Evolutionary conservation across 2,797 vertebrate genomes (phyloP).

Genomic region (Graptemys geographica): DNA sequence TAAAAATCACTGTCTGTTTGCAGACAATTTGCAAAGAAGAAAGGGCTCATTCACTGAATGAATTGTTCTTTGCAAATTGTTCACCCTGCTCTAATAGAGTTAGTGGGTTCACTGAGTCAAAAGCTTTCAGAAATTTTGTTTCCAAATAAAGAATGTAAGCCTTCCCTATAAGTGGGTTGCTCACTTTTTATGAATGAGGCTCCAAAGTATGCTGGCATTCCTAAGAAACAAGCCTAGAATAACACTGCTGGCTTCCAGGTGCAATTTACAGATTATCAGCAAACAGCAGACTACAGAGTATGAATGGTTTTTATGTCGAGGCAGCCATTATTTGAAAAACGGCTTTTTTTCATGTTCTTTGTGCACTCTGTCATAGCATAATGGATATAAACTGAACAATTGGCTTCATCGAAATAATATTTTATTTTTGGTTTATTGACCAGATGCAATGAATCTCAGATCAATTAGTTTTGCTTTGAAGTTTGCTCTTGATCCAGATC

Average conservation of each 20-base stretch:
- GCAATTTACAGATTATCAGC: conserved; percentile 46
- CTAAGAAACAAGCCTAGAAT: conserved; percentile 71
- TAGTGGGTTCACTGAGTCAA: conserved; percentile 16
- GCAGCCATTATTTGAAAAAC: conserved; percentile 52
- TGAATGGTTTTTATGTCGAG: conserved; percentile 66
- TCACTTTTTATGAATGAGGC: conserved; percentile 70
- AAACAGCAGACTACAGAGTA: conserved; percentile 59
- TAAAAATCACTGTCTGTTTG: background rate
- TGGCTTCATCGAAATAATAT: conserved; percentile 38
- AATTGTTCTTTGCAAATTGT: background rate
- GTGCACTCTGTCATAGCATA: conserved; percentile 56
- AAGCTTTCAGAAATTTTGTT: conserved; percentile 44
- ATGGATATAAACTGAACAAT: conserved; percentile 56
- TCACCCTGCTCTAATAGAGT: background rate
- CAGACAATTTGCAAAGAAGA: background rate
- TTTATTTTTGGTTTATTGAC: conserved; percentile 73
- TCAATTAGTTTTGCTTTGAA: conserved; percentile 82
- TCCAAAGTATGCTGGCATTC: conserved; percentile 70
- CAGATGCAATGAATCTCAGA: conserved; percentile 78
- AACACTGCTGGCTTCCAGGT: conserved; percentile 66
- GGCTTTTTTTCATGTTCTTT: conserved; percentile 66
- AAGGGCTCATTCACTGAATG: background rate
- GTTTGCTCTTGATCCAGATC: conserved; percentile 82
- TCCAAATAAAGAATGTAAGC: conserved; percentile 53
- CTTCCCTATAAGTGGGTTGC: conserved; percentile 42